Evolutionary conservation across 2,888 invertebrate species (phyloP), one percentile per base, ranked within the genome.

Genomic region (Macropis europaea): DNA sequence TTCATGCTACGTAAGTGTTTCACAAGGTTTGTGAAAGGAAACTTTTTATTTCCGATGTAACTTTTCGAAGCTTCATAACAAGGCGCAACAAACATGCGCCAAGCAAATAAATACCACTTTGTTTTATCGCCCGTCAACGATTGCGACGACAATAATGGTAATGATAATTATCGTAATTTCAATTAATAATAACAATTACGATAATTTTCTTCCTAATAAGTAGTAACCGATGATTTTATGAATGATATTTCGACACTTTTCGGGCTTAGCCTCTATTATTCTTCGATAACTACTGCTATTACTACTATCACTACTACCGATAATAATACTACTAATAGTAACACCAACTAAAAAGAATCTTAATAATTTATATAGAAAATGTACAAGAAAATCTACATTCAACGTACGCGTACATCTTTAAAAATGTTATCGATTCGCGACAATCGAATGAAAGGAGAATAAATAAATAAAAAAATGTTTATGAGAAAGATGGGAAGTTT

Each of bases 371-470:
- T 83, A 83, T 83, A 82, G 82, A 82, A 88, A 89, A 89, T 89
- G 84, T 89, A 89, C 88, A 89, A 88, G 88, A 87, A 89, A 89
- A 88, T 88, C 86, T 87, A 88, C 87, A 88, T 86, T 86, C 69
- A 86, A 87, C 85, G 84, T 86, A 86, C 83, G 86, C 82, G 79
- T 85, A 81, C 78, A 84, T 86, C 77, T 82, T 81, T 82, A 79
- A 84, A 81, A 78, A 68, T 81, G 76, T 76, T 70, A 72, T 82
- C 82, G 83, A 84, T 80, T 73, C 79, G 77, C 78, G 72, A 76
- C 77, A 77, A 80, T 81, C 77, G 78, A 81, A 64, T 71, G 75
- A 62, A 71, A 68, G 75, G 72, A 74, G 64, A 82, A 82, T 81
- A 84, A 83, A 84, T 81, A 83, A 83, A 84, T 82, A 76, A 77